A percentile compares a stretch with the other conserved stretches of the same genome.
Conservation (phyloP, 2,888 invertebrate species). For the Agriopis leucophaearia region DNA sequence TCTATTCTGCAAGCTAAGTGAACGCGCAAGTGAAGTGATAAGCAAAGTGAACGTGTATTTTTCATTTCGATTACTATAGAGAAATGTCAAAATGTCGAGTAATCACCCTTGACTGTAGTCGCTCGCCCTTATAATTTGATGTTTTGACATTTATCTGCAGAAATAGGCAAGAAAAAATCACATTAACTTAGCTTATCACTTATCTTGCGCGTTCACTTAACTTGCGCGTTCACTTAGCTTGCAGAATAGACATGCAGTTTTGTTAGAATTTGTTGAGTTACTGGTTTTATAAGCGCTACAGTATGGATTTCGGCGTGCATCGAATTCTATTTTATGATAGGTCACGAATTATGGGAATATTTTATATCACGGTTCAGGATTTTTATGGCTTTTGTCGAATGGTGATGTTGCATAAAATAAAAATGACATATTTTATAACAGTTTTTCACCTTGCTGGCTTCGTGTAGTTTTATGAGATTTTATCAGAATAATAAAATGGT, state of each 20-base stretch:
- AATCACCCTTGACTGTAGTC: too few species aligned
- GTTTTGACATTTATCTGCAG: too few species aligned
- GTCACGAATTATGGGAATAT: conserved; percentile 21
- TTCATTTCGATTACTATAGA: too few species aligned
- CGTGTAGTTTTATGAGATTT: not conserved
- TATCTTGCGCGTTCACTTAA: too few species aligned
- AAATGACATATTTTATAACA: conserved; percentile 1
- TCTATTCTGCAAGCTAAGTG: too few species aligned
- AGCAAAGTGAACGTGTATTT: too few species aligned
- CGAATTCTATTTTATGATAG: conserved; percentile 24
- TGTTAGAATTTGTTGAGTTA: not conserved
- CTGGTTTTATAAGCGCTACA: not conserved
- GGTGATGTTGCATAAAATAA: conserved; percentile 17
- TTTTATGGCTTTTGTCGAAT: conserved; percentile 14
- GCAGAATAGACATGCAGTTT: not conserved
- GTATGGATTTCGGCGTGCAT: conserved; percentile 13
- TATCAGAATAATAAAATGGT: not conserved
- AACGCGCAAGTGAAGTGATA: too few species aligned
- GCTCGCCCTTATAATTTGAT: too few species aligned
- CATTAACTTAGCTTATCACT: too few species aligned
- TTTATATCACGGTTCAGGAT: conserved; percentile 15
- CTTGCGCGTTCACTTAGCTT: too few species aligned
- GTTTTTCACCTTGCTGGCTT: not conserved
- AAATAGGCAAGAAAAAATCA: too few species aligned
- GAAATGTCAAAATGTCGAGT: too few species aligned